Evolutionary conservation across 2,888 invertebrate species (phyloP).

Genomic region (Lamproptera curius): DNA sequence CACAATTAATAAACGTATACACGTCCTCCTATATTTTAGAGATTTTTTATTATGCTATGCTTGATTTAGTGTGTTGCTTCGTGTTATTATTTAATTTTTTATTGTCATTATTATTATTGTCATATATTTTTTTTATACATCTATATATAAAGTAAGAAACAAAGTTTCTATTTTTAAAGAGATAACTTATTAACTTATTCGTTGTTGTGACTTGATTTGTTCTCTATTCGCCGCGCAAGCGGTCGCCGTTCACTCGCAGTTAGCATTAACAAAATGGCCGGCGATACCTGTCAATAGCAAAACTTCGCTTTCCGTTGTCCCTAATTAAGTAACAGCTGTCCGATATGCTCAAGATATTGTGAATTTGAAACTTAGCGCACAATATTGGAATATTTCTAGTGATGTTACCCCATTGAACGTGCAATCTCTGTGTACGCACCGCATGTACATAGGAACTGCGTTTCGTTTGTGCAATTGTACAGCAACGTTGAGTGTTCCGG

Average conservation of each 20-base stretch:
- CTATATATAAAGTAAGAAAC: slow-evolving; percentile 65
- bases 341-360: slow-evolving; percentile 73
- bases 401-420: slow-evolving; percentile 66
- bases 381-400: slow-evolving; percentile 69
- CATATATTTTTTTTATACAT: slow-evolving; percentile 19
- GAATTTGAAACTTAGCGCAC: slow-evolving; percentile 76
- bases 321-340: slow-evolving; percentile 69
- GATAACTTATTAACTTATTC: slow-evolving; percentile 74
- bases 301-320: slow-evolving; percentile 71
- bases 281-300: slow-evolving; percentile 71
- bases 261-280: slow-evolving; percentile 47
- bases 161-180: slow-evolving; percentile 70
- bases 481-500: slow-evolving; percentile 41
- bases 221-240: slow-evolving; percentile 44
- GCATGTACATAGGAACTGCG: slow-evolving; percentile 60
- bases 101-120: slow-evolving; percentile 65
- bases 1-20: slow-evolving; percentile 54
- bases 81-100: slow-evolving; percentile 71
- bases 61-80: slow-evolving; percentile 75
- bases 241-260: slow-evolving; percentile 38
- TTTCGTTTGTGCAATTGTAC: slow-evolving; percentile 65
- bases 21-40: slow-evolving; percentile 69
- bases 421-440: slow-evolving; percentile 65
- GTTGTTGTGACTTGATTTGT: slow-evolving; percentile 68
- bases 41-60: slow-evolving; percentile 67